Conservation (phyloP, 2,797 vertebrate genomes). For the Microctenopoma steveboyesi region DNA sequence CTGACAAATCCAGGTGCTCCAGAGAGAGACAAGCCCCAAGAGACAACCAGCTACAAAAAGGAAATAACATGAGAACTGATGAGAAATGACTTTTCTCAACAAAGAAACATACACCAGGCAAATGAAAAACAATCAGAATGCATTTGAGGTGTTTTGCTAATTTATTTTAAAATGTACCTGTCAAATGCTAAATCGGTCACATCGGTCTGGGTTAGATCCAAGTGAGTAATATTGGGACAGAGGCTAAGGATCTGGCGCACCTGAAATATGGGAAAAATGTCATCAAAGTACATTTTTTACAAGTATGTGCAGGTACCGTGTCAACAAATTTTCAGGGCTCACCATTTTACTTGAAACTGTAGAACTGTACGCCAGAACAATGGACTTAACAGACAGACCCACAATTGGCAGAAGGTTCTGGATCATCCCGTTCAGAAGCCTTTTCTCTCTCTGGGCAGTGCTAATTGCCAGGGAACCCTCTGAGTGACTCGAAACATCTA, state of each 20-base stretch:
- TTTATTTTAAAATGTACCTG: conserved; percentile 81
- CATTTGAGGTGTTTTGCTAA: background rate
- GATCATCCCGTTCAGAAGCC: conserved; percentile 91
- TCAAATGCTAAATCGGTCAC: conserved; percentile 95
- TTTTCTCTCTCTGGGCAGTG: conserved; percentile 91
- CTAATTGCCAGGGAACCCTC: conserved; percentile 86
- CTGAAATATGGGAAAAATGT: conserved; percentile 68
- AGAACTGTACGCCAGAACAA: conserved; percentile 94
- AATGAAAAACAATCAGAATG: background rate
- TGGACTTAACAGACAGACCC: conserved; percentile 90
- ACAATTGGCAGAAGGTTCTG: conserved; percentile 92
- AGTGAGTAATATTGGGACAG: conserved; percentile 92
- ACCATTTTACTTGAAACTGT: conserved; percentile 98
- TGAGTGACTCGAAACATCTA: conserved; percentile 84
- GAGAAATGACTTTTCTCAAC: background rate
- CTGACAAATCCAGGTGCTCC: conserved; percentile 94
- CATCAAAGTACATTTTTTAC: background rate
- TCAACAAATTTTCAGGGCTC: conserved; percentile 8
- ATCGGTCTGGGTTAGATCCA: conserved; percentile 96
- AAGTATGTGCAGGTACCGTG: background rate
- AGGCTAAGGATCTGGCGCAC: conserved; percentile 94
- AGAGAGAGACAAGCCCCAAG: conserved; percentile 88
- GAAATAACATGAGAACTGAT: background rate
- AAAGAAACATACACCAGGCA: background rate
- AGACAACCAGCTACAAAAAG: conserved; percentile 86